Base-by-base conservation (phyloP, 2,797 vertebrate genomes). In the Hephaestus fuliginosus region DNA sequence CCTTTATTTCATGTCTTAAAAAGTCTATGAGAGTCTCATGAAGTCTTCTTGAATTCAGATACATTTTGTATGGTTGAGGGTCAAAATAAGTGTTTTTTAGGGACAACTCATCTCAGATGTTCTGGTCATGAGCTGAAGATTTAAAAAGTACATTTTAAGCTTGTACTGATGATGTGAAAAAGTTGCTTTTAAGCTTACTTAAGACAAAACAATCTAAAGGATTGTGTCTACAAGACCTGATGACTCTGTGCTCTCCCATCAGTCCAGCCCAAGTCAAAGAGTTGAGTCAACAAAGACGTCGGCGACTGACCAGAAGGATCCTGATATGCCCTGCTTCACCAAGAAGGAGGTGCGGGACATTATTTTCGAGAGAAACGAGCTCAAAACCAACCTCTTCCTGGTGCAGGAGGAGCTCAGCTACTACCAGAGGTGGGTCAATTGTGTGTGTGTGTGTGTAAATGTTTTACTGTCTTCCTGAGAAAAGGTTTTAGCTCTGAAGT, bases 301-400 rank as follows among this genome's bases (percentile, higher is more conserved):
- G n/a, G 52, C 86, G 0, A 61, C 76, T 2, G 92, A 95, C 51
- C 85, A 92, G 71, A 94, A 91, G 33, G 95, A 96, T 76, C 91
- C 93, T 0, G 95, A 96, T 85, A 89, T 87, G 84, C 93, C 95
- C 0, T 95, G 96, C 84, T 99, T 98, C 92, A 98, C 97, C 74
- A 97, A 95, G 83, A 97, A 98, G 83, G 97, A 99, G 84, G 92
- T 99, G 84, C 94, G 97, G 20, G 97, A 99, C 89, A 97, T 99
- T 85, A 91, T 99, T 75, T 96, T 96, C 28, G 98, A 99, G 93
- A 93, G 97, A 72, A 99, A 99, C 0, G 97, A 99, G 88, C 96
- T 99, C 71, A 99, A 98, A 94, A 96, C 98, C 81, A 99, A 97
- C 86, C 95, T 99, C 44, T 99, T 99, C 92, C 86, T 99, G 90